Evolutionary conservation across 2,888 invertebrate species (phyloP).

Genomic region (Sphinx pinastri): DNA sequence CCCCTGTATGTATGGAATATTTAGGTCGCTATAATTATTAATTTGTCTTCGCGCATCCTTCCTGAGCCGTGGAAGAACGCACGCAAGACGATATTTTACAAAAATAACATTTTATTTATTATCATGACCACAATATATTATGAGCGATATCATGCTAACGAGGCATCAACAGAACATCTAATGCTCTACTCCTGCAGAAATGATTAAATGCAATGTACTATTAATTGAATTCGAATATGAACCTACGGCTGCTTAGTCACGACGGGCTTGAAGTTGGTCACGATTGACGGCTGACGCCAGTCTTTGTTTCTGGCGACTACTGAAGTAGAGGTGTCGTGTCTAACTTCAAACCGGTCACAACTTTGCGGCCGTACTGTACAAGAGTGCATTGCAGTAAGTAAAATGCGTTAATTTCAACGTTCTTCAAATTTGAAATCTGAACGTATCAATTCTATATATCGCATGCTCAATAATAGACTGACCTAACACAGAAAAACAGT

Average conservation of each 20-base stretch:
- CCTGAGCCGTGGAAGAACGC: constrained; percentile 62
- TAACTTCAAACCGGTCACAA: too few relatives aligned
- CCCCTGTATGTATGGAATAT: constrained; percentile 4
- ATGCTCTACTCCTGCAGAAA: too few relatives aligned
- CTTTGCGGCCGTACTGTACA: too few relatives aligned
- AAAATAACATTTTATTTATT: constrained; percentile 44
- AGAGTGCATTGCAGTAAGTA: not conserved
- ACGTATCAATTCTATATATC: too few relatives aligned
- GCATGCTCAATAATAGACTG: too few relatives aligned
- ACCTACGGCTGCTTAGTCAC: not conserved
- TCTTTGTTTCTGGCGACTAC: too few relatives aligned
- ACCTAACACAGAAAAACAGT: too few relatives aligned
- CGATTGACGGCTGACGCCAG: too few relatives aligned
- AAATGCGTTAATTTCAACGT: not conserved
- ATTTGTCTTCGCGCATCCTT: constrained; percentile 43
- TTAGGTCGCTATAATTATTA: constrained; percentile 12
- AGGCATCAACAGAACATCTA: not conserved
- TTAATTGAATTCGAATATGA: not conserved
- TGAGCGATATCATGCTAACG: constrained; percentile 33
- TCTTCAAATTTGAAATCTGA: not conserved
- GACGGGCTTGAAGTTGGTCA: too few relatives aligned
- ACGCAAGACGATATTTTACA: constrained; percentile 42
- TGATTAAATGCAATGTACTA: not conserved
- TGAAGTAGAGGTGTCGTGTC: too few relatives aligned
- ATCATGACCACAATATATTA: constrained; percentile 38